Evolutionary conservation across 2,797 vertebrate species (phyloP).

Genomic region (Huso huso): DNA sequence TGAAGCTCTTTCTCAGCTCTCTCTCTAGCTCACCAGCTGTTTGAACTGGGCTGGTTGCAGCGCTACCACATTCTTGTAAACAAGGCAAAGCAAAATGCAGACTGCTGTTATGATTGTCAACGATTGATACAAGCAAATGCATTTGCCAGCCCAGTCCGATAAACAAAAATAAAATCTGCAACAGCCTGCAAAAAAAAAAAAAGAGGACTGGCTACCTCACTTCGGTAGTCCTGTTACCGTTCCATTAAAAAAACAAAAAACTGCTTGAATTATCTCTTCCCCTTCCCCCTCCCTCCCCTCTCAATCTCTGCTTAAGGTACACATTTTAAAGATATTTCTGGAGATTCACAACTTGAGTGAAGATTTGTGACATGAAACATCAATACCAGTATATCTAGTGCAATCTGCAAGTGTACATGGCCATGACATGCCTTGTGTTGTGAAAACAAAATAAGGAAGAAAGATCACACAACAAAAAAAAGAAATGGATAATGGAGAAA

Average conservation of each 20-base stretch:
- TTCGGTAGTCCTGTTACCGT: constrained; percentile 1
- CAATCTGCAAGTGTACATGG: constrained; percentile 28
- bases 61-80: constrained; percentile 6
- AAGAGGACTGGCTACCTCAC: not conserved
- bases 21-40: too few species aligned
- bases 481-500: constrained; percentile 18
- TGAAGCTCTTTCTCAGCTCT: too few species aligned
- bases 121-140: constrained; percentile 6
- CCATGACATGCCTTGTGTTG: not conserved
- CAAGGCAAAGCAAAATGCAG: constrained; percentile 12
- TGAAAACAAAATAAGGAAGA: constrained; percentile 7
- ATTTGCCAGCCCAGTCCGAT: constrained; percentile 3
- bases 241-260: not conserved
- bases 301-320: constrained; percentile 13
- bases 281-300: too few species aligned
- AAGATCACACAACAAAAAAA: constrained; percentile 24
- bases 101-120: constrained; percentile 13
- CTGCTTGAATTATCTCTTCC: too few species aligned
- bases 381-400: constrained; percentile 42
- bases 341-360: constrained; percentile 27
- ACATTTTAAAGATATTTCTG: constrained; percentile 31
- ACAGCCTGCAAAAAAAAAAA: not conserved
- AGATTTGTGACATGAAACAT: constrained; percentile 30
- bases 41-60: not conserved
- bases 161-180: constrained; percentile 3